A percentile compares a stretch with the other conserved stretches of the same genome.
These are phyloP conservation scores for Metalampra italica DNA, from an alignment of 2,888 invertebrate genomes.

Conservation along the genomic window DNA sequence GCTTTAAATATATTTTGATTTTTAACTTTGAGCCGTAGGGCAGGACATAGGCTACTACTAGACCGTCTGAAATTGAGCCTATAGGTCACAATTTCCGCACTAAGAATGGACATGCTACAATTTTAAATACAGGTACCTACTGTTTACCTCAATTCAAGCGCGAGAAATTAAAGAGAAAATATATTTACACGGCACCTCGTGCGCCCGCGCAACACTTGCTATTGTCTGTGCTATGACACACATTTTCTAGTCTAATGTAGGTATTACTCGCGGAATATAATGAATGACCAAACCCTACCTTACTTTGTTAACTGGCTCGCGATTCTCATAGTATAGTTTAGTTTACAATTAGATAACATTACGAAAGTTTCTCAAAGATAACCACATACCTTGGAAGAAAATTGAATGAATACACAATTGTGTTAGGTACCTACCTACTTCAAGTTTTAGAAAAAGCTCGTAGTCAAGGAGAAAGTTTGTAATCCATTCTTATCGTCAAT, in stretches of 20 bases:
- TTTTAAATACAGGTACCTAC: neutral
- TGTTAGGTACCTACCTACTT: too few species aligned
- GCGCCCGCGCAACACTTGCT: neutral
- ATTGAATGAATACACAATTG: neutral
- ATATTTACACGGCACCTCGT: constrained; percentile 7
- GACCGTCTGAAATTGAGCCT: too few species aligned
- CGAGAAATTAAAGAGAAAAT: constrained; percentile 13
- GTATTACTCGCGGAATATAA: constrained; percentile 16
- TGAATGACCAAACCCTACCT: constrained; percentile 11
- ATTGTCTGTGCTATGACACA: constrained; percentile 14
- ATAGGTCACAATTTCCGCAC: too few species aligned
- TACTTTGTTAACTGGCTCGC: constrained; percentile 19
- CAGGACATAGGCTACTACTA: too few species aligned
- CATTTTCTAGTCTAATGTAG: constrained; percentile 32
- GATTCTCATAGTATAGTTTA: constrained; percentile 13
- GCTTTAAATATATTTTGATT: too few species aligned
- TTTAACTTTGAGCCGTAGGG: too few species aligned
- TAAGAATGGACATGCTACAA: too few species aligned
- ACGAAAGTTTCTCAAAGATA: constrained; percentile 27
- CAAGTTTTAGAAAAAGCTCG: neutral
- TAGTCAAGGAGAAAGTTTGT: too few species aligned
- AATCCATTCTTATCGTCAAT: neutral
- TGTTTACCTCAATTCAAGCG: neutral
- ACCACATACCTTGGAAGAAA: constrained; percentile 4
- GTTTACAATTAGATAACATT: constrained; percentile 24